phyloP scores from a whole-genome alignment of 2,797 vertebrate species.

The Clarias fuscus region DNA sequence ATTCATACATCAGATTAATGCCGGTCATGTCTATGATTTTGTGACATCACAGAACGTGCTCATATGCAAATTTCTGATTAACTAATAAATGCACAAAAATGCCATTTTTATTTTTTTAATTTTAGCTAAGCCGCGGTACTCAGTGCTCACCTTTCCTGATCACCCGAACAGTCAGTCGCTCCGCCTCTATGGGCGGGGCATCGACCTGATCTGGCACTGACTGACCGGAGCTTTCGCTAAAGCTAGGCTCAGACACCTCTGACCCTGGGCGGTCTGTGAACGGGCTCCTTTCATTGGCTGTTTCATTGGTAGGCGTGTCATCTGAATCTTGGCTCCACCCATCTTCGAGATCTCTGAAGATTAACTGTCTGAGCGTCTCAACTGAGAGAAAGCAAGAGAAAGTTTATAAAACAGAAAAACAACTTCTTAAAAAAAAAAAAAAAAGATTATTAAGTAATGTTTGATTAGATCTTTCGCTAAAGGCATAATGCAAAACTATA shows the following conservation, averaged over 20 bases:
- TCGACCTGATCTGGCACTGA: conserved; percentile 57
- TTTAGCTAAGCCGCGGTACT: background rate
- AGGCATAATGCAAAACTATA: too few species aligned
- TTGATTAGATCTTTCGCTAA: too few species aligned
- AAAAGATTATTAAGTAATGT: too few species aligned
- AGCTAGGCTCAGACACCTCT: conserved; percentile 55
- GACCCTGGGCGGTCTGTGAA: conserved; percentile 47
- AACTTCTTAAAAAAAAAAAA: too few species aligned
- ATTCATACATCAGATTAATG: background rate
- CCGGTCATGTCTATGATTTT: background rate
- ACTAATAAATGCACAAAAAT: too few species aligned
- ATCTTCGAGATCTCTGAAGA: conserved; percentile 69
- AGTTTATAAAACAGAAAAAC: too few species aligned
- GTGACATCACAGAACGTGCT: background rate
- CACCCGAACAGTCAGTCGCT: conserved; percentile 60
- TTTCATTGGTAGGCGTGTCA: conserved; percentile 75
- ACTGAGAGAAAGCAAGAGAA: conserved; percentile 58
- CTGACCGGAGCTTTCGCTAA: conserved; percentile 48
- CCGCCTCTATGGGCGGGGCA: conserved; percentile 34
- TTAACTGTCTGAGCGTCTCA: conserved; percentile 71
- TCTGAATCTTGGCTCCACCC: conserved; percentile 71
- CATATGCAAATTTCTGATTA: background rate
- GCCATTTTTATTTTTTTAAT: too few species aligned
- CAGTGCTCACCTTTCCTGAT: conserved; percentile 72
- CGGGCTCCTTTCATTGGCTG: conserved; percentile 59